phyloP scores from a whole-genome alignment of 2,888 invertebrate species.

The Heterodera filipjevi region DNA sequence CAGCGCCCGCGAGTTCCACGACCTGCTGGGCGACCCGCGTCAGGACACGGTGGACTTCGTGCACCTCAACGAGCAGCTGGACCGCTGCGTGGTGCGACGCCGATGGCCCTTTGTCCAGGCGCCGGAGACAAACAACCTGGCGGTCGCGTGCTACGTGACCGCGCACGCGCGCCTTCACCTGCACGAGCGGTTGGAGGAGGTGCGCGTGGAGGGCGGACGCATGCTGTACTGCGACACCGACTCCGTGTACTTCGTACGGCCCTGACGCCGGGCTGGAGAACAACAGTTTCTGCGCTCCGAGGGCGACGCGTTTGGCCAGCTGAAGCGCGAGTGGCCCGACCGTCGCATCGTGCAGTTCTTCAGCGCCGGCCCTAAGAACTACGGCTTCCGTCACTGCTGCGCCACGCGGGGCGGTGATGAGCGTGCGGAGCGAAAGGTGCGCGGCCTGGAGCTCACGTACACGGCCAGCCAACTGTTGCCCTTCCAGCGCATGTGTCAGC shows the following conservation, averaged over 20 bases:
- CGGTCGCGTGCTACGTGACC: constrained; percentile 21
- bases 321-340: constrained; percentile 27
- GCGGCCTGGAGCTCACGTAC: not conserved
- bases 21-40: constrained; percentile 8
- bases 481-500: not conserved
- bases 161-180: constrained; percentile 14
- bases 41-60: not conserved
- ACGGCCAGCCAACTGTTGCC: not conserved
- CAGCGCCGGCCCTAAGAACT: constrained; percentile 33
- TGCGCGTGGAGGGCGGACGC: not conserved
- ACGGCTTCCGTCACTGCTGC: constrained; percentile 21
- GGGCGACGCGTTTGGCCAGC: constrained; percentile 27
- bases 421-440: not conserved
- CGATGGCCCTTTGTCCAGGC: not conserved
- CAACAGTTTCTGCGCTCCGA: not conserved
- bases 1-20: constrained; percentile 10
- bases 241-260: constrained; percentile 3
- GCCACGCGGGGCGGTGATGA: not conserved
- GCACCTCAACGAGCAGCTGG: constrained; percentile 11
- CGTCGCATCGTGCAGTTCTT: constrained; percentile 30
- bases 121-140: constrained; percentile 23
- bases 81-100: constrained; percentile 5
- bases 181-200: constrained; percentile 12
- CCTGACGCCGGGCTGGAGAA: not conserved
- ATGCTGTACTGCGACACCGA: constrained; percentile 29